Conservation (phyloP, 1,140 invertebrate genomes). For the Oedothorax gibbosus region DNA sequence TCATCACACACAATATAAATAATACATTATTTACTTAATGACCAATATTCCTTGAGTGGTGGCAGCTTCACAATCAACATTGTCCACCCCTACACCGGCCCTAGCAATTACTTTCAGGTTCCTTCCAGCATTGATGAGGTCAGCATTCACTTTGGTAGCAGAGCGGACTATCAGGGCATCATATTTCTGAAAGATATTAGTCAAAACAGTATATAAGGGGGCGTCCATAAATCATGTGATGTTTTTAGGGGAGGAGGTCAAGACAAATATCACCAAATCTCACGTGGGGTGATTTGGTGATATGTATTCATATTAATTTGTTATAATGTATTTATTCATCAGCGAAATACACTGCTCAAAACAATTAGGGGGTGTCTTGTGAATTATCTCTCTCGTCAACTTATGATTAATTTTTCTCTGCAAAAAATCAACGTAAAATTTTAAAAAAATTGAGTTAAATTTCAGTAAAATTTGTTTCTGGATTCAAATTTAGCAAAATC, state of each 20-base stretch:
- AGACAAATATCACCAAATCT: background rate
- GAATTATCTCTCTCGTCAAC: too few relatives aligned
- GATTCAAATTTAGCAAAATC: too few relatives aligned
- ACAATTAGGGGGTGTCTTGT: background rate
- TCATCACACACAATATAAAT: too few relatives aligned
- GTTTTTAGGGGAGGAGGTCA: too few relatives aligned
- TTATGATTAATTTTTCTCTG: too few relatives aligned
- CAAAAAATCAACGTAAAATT: too few relatives aligned
- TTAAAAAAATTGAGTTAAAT: too few relatives aligned
- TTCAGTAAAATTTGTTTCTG: too few relatives aligned
- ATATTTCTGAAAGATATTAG: conserved; percentile 76
- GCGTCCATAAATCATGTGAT: background rate
- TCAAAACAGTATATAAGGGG: background rate
- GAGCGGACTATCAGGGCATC: conserved; percentile 95
- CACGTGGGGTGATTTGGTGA: conserved; percentile 1
- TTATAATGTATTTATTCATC: background rate
- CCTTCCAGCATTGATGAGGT: conserved; percentile 82
- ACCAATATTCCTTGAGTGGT: conserved; percentile 88
- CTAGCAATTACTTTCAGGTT: conserved; percentile 87
- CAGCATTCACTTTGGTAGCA: conserved; percentile 94
- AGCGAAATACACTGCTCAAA: conserved; percentile 6
- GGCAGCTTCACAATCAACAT: conserved; percentile 92
- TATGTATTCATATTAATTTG: background rate
- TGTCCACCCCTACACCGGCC: conserved; percentile 97
- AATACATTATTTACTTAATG: conserved; percentile 80